These are phyloP conservation scores for Eilema sororculum DNA, from an alignment of 2,888 invertebrate species.

Conservation along the genomic window DNA sequence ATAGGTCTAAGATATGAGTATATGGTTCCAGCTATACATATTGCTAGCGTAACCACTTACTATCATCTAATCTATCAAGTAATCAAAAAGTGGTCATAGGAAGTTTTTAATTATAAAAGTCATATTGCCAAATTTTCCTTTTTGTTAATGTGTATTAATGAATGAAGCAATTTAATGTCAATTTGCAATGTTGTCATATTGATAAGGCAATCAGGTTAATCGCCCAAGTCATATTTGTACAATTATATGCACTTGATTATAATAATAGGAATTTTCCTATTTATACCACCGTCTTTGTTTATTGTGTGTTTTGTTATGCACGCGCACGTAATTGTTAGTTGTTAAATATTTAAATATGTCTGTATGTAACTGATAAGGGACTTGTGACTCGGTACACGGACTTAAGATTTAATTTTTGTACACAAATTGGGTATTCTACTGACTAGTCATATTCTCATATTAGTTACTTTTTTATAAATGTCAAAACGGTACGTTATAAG, in stretches of 20 bases:
- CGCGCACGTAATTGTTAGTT: constrained; percentile 62
- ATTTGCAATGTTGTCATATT: constrained; percentile 74
- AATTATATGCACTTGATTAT: constrained; percentile 65
- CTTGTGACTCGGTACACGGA: neutral
- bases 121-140: constrained; percentile 80
- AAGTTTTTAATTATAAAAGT: constrained; percentile 67
- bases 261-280: constrained; percentile 84
- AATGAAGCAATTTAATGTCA: constrained; percentile 69
- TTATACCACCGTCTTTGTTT: constrained; percentile 69
- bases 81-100: constrained; percentile 49
- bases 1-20: too few relatives aligned
- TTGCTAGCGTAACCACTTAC: neutral
- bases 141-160: constrained; percentile 68
- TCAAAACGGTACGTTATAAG: too few relatives aligned
- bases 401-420: neutral
- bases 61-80: too few relatives aligned
- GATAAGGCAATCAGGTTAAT: constrained; percentile 76
- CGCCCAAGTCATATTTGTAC: constrained; percentile 62
- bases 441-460: too few relatives aligned
- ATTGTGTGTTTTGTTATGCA: constrained; percentile 56
- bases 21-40: too few relatives aligned
- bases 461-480: too few relatives aligned
- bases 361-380: constrained; percentile 36
- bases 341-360: constrained; percentile 58
- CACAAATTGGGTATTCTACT: neutral